Conservation (phyloP, 2,113 vertebrate species). For the Leucosticte australis region DNA sequence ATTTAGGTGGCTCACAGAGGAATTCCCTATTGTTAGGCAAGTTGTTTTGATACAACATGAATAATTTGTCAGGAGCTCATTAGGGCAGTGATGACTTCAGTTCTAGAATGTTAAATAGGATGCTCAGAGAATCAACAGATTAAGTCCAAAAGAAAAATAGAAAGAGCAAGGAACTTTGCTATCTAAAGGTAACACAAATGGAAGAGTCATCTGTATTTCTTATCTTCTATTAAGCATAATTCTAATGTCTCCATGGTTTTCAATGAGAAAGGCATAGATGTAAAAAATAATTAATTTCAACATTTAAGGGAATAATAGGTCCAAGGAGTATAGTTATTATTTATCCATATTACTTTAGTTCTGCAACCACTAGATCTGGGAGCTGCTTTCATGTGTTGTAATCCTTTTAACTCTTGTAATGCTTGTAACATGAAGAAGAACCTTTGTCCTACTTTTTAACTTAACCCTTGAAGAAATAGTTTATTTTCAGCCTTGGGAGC, state of each 20-base stretch:
- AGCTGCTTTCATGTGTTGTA: neutral
- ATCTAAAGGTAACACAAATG: neutral
- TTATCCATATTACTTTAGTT: neutral
- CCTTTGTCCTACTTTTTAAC: neutral
- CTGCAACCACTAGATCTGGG: neutral
- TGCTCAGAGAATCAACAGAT: neutral
- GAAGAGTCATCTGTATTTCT: neutral
- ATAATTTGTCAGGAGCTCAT: neutral
- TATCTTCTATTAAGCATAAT: neutral
- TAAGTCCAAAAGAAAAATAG: neutral
- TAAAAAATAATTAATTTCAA: neutral
- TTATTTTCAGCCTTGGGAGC: neutral
- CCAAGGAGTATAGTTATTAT: neutral
- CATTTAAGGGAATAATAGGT: neutral
- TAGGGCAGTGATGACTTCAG: neutral
- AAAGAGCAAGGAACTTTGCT: accelerated
- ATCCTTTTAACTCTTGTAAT: neutral
- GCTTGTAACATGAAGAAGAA: neutral
- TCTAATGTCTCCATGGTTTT: neutral
- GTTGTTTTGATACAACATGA: neutral
- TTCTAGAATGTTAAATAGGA: neutral
- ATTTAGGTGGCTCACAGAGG: neutral
- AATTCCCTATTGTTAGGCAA: neutral
- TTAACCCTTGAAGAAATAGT: neutral
- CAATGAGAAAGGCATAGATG: neutral